Evolutionary conservation across 1,140 invertebrate genomes (phyloP).

Genomic region (Steinernema feltiae): DNA sequence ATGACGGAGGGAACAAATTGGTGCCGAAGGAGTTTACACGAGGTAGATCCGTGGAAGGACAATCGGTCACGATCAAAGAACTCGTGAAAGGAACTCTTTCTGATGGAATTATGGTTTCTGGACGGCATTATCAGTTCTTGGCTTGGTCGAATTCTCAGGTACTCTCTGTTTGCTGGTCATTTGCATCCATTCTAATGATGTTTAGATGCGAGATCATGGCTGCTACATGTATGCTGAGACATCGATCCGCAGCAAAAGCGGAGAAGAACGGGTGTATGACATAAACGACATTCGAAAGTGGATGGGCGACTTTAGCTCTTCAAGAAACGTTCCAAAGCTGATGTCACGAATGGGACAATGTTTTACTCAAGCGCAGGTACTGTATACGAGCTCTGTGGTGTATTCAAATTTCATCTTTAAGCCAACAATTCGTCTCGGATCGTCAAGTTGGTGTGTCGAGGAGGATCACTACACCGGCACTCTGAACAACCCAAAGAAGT

Average conservation of each 20-base stretch:
- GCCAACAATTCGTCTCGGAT: constrained; percentile 31
- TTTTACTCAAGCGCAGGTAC: constrained; percentile 48
- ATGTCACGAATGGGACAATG: constrained; percentile 56
- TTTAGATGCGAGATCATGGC: constrained; percentile 52
- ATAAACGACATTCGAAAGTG: constrained; percentile 46
- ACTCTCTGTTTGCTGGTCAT: background rate
- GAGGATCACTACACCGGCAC: constrained; percentile 17
- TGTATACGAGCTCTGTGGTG: too few species aligned
- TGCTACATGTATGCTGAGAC: constrained; percentile 50
- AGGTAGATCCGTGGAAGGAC: constrained; percentile 14
- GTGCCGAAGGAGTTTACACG: constrained; percentile 30
- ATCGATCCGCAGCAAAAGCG: constrained; percentile 18
- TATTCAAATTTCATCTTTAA: constrained; percentile 8
- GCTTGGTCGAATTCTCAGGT: constrained; percentile 54
- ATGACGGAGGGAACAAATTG: constrained; percentile 33
- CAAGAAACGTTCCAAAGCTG: constrained; percentile 50
- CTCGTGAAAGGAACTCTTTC: constrained; percentile 31
- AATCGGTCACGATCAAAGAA: constrained; percentile 31
- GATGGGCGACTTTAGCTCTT: constrained; percentile 50
- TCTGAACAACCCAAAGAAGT: constrained; percentile 8
- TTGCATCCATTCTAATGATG: background rate
- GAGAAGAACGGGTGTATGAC: background rate
- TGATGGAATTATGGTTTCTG: constrained; percentile 37
- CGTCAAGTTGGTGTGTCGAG: constrained; percentile 24
- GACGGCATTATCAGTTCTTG: constrained; percentile 48